phyloP scores from a whole-genome alignment of 2,888 invertebrate species.

The Acleris literana region DNA sequence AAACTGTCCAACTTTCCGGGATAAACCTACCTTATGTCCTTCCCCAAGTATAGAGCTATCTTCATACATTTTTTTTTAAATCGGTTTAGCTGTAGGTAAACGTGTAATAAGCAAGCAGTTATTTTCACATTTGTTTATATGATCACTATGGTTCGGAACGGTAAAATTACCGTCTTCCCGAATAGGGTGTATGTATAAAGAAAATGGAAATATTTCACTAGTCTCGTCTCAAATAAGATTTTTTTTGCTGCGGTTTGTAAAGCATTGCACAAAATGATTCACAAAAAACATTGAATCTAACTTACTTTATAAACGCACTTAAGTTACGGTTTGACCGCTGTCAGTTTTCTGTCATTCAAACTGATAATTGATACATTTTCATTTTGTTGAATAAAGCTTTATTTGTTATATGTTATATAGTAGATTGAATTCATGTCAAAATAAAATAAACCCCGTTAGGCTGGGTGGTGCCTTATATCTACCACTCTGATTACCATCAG shows the following conservation, averaged over 20 bases:
- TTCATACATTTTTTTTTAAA: too few relatives aligned
- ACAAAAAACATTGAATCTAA: not conserved
- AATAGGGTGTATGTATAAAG: not conserved
- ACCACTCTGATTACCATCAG: conserved; percentile 17
- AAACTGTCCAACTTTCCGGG: too few relatives aligned
- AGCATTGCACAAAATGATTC: not conserved
- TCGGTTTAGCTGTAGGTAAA: too few relatives aligned
- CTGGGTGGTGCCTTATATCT: not conserved
- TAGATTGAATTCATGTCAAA: not conserved
- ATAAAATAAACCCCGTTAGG: not conserved
- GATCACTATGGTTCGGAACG: not conserved
- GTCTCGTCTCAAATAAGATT: not conserved
- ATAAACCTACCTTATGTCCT: too few relatives aligned
- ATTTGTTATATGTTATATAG: too few relatives aligned
- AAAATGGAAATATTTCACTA: too few relatives aligned
- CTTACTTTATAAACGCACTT: not conserved
- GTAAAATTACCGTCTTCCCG: not conserved
- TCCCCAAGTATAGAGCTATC: too few relatives aligned
- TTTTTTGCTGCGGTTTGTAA: not conserved
- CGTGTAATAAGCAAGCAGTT: too few relatives aligned
- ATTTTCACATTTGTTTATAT: too few relatives aligned
- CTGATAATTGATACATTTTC: not conserved
- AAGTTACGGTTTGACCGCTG: not conserved
- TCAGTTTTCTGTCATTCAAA: not conserved
- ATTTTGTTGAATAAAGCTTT: too few relatives aligned